phyloP scores from a whole-genome alignment of 2,797 vertebrate species.

The Peromyscus melanophrys region DNA sequence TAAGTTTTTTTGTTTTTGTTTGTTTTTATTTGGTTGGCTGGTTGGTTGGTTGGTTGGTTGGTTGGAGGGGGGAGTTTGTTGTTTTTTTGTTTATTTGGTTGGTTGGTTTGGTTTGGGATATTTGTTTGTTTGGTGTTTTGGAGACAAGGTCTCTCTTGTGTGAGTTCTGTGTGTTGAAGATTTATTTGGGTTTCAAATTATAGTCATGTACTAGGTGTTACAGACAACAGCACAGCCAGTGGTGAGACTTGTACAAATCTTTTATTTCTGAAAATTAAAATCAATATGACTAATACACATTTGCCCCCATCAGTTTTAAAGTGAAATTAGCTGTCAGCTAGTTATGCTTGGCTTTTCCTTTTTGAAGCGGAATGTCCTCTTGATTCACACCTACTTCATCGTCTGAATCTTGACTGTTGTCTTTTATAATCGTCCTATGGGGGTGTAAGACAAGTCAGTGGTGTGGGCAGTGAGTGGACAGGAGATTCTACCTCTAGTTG shows the following conservation, averaged over 20 bases:
- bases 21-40: background rate
- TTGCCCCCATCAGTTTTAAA: constrained; percentile 77
- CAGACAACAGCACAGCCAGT: constrained; percentile 64
- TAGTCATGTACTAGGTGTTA: constrained; percentile 66
- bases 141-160: background rate
- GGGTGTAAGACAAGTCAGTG: background rate
- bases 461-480: background rate
- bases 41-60: background rate
- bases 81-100: no score
- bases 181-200: constrained; percentile 84
- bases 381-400: constrained; percentile 92
- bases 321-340: constrained; percentile 39
- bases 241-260: constrained; percentile 77
- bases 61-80: background rate
- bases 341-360: constrained; percentile 64
- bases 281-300: constrained; percentile 75
- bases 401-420: constrained; percentile 92
- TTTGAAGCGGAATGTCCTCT: constrained; percentile 83
- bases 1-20: background rate
- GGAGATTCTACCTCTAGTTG: background rate
- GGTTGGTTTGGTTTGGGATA: background rate
- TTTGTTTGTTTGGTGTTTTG: background rate
- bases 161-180: constrained; percentile 81
- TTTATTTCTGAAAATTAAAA: constrained; percentile 82
- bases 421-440: constrained; percentile 93